Conservation (phyloP, 2,797 vertebrate genomes). For the Triplophysa bombifrons region DNA sequence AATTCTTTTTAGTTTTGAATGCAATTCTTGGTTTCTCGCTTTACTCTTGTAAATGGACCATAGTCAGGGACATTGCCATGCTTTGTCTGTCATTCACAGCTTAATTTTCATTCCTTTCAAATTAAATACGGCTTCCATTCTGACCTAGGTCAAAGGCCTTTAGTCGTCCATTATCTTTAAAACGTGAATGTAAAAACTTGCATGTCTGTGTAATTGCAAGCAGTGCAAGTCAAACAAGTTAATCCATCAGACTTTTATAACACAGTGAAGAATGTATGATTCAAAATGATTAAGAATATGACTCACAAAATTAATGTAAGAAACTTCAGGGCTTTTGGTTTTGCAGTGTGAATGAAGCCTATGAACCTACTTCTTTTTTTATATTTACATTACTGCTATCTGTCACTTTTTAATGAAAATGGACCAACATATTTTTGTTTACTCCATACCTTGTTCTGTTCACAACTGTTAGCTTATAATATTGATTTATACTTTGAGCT, state of each 20-base stretch:
- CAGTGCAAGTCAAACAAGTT: not conserved
- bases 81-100: not conserved
- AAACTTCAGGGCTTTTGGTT: no score
- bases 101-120: not conserved
- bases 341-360: no score
- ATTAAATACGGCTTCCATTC: not conserved
- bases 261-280: slow-evolving; percentile 7
- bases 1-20: no score
- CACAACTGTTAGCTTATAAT: no score
- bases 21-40: no score
- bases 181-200: slow-evolving; percentile 48
- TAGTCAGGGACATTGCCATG: not conserved
- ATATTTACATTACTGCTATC: no score
- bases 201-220: slow-evolving; percentile 55
- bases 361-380: no score
- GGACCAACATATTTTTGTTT: no score
- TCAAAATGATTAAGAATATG: slow-evolving; percentile 14
- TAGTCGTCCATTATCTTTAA: not conserved
- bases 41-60: not conserved
- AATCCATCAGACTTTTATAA: not conserved
- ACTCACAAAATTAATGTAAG: slow-evolving; percentile 2
- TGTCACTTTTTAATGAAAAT: no score
- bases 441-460: no score
- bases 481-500: no score
- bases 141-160: not conserved